A percentile compares a stretch with the other conserved stretches of the same genome.
Conservation (phyloP, 2,888 invertebrate species). For the Agriopis marginaria region DNA sequence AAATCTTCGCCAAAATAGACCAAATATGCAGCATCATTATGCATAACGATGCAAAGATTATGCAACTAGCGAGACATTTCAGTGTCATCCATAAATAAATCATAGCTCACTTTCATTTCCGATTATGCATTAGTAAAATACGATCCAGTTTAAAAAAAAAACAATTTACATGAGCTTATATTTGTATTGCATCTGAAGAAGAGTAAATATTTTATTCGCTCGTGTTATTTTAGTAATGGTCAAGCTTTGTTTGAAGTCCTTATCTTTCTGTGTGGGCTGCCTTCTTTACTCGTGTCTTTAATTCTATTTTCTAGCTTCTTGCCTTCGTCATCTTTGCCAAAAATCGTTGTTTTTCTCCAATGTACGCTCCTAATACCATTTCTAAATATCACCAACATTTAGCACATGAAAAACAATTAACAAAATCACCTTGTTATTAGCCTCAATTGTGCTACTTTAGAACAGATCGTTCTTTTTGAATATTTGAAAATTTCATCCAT, state of each 20-base stretch:
- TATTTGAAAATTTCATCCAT: conserved; percentile 40
- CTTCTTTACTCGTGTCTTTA: background rate
- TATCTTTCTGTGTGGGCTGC: background rate
- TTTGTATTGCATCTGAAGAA: conserved; percentile 1
- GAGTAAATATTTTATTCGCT: background rate
- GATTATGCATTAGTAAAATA: conserved; percentile 30
- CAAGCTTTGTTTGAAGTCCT: background rate
- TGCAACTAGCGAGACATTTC: conserved; percentile 35
- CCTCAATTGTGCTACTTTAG: conserved; percentile 24
- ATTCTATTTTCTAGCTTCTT: background rate
- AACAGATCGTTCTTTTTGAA: conserved; percentile 23
- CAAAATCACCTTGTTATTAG: conserved; percentile 14
- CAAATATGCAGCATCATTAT: conserved; percentile 34
- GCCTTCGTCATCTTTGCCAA: background rate
- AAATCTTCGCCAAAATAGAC: conserved; percentile 21
- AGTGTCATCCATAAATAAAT: conserved; percentile 32
- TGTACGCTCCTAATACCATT: background rate
- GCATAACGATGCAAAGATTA: conserved; percentile 34
- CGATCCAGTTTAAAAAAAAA: conserved; percentile 22
- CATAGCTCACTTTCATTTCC: conserved; percentile 42
- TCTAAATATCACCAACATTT: conserved; percentile 14
- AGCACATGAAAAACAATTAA: conserved; percentile 19
- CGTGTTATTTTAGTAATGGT: background rate
- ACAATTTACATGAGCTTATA: conserved; percentile 10
- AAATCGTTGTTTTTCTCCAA: background rate